A percentile compares a stretch with the other conserved stretches of the same genome.
phyloP scores from a whole-genome alignment of 1,140 invertebrate species.

The Nebria ingens region DNA sequence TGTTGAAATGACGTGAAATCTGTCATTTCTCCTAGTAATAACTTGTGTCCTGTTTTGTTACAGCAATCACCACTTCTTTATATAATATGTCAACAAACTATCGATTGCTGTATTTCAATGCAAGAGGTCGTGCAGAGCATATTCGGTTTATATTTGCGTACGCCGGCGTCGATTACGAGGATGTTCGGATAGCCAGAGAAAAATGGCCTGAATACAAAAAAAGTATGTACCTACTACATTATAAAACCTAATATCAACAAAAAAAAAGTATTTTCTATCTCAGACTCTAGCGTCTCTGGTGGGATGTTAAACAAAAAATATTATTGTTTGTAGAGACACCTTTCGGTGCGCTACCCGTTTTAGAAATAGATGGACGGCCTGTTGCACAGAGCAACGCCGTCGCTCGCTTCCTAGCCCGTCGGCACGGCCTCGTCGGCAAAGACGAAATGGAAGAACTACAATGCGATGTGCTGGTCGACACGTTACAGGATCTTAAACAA shows the following conservation, averaged over 20 bases:
- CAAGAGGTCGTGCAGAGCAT: conserved; percentile 55
- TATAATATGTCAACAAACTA: conserved; percentile 38
- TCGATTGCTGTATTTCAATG: conserved; percentile 54
- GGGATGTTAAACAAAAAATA: background rate
- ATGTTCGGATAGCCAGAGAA: conserved; percentile 44
- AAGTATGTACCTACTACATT: conserved; percentile 36
- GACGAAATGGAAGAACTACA: conserved; percentile 52
- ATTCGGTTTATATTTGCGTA: conserved; percentile 55
- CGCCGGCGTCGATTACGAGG: conserved; percentile 50
- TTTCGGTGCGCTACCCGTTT: conserved; percentile 54
- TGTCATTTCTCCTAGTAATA: too few species aligned
- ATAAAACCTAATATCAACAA: too few species aligned
- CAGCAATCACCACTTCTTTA: too few species aligned
- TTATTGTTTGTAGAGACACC: conserved; percentile 33
- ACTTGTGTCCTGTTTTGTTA: too few species aligned
- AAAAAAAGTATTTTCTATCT: too few species aligned
- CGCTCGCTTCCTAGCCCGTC: conserved; percentile 50
- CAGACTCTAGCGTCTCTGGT: too few species aligned
- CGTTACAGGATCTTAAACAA: conserved; percentile 44
- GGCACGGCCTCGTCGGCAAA: conserved; percentile 46
- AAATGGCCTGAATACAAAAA: conserved; percentile 44
- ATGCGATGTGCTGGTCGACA: conserved; percentile 49
- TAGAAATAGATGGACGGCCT: conserved; percentile 54
- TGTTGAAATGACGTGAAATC: too few species aligned
- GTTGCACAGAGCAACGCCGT: conserved; percentile 55